A percentile compares a stretch with the other conserved stretches of the same genome.
These are phyloP conservation scores for Acanthurus leucopareius DNA, from an alignment of 2,797 vertebrate species.

Conservation along the genomic window DNA sequence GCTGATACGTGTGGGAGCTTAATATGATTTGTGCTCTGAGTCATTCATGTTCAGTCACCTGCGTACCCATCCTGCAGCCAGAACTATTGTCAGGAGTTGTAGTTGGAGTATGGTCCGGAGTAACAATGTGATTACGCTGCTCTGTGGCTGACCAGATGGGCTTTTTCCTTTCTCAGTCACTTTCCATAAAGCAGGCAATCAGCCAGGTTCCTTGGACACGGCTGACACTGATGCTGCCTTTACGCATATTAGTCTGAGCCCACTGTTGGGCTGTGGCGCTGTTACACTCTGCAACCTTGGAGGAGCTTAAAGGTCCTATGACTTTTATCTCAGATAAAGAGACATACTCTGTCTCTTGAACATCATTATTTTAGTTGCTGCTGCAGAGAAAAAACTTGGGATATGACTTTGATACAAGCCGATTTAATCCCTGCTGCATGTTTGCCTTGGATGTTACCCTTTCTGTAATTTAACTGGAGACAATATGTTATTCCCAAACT, in stretches of 20 bases:
- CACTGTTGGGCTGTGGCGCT: slow-evolving; percentile 21
- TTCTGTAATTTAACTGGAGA: slow-evolving; percentile 25
- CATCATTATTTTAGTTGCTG: slow-evolving; percentile 29
- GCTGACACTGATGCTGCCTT: slow-evolving; percentile 34
- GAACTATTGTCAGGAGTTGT: slow-evolving; percentile 29
- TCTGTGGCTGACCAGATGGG: slow-evolving; percentile 59
- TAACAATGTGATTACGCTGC: slow-evolving; percentile 45
- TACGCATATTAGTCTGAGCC: slow-evolving; percentile 42
- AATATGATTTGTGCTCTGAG: slow-evolving; percentile 45
- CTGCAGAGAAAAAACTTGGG: not conserved
- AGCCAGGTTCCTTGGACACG: slow-evolving; percentile 54
- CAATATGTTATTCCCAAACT: slow-evolving; percentile 17
- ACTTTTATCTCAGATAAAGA: slow-evolving; percentile 37
- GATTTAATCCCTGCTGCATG: slow-evolving; percentile 14
- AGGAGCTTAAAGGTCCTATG: slow-evolving; percentile 34
- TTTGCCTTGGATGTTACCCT: slow-evolving; percentile 4
- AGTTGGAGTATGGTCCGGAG: slow-evolving; percentile 15
- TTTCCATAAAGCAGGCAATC: slow-evolving; percentile 76
- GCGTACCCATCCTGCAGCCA: slow-evolving; percentile 24
- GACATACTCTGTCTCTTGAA: slow-evolving; percentile 11
- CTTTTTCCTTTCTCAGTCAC: slow-evolving; percentile 70
- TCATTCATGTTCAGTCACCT: slow-evolving; percentile 47
- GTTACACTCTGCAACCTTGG: slow-evolving; percentile 47
- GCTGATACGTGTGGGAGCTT: slow-evolving; percentile 15
- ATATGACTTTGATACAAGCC: slow-evolving; percentile 14